Evolutionary conservation across 2,888 invertebrate genomes (phyloP), one percentile per base, ranked within the genome.

Genomic region (Sycophila texana): DNA sequence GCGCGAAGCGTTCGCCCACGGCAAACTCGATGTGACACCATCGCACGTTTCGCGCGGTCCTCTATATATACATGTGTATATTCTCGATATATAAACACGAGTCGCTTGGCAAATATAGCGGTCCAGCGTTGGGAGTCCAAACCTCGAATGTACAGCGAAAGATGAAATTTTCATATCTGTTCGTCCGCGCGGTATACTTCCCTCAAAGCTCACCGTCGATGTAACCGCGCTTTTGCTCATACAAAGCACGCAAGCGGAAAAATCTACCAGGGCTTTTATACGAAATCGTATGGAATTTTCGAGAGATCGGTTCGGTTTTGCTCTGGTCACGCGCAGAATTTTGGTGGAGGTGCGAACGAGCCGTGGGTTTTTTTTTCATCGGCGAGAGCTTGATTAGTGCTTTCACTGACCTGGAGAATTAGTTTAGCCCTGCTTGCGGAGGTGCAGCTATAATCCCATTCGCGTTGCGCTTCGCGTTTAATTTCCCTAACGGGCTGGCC

Each of bases 401-500:
- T 80, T 49, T 39, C 49, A 16, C 70, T 55, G 26, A 67, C 14
- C 60, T 20, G 26, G n/a, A 68, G 84, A 85, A 86, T 86, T 85
- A 86, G 83, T 82, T 83, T 83, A 82, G 39, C 39, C 10, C 39
- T 39, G 83, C 83, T 86, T 85, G 83, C 82, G 82, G 84, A 51
- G 82, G 83, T 82, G 83, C 39, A 58, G 47, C 82, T 82, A 83
- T 84, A 87, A 86, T 86, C 84, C 83, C 84, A 83, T 85, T 82
- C 79, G 81, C 77, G 82, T 79, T 75, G 75, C 71, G 58, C 79
- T 80, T 80, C 80, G 83, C 84, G 83, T 86, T 87, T 86, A 85
- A 86, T 86, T 85, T 83, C 83, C 84, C 83, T 84, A 87, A 87
- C 85, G 85, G 83, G 79, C 82, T 83, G 82, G 83, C 80, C 82